Conservation (phyloP, 2,113 vertebrate genomes). For the Dipodomys merriami region DNA sequence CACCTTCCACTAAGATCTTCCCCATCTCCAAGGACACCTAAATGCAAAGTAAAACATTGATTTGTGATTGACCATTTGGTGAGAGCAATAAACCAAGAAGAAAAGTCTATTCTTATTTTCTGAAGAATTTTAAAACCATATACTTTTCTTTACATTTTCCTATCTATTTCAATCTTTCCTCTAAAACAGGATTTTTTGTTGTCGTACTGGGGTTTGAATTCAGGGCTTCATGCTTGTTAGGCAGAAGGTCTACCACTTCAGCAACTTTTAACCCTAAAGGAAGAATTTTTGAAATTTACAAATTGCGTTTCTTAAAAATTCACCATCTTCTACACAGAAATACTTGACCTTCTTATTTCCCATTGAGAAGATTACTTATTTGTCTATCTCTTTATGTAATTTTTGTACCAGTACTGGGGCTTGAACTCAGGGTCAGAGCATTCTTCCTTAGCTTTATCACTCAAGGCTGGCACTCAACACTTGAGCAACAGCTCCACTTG, state of each 20-base stretch:
- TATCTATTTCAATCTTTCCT: neutral
- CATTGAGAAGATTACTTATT: neutral
- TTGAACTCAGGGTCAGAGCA: no score
- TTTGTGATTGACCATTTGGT: neutral
- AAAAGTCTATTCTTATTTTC: neutral
- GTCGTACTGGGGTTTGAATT: no score
- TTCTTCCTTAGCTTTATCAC: no score
- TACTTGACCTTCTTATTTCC: neutral
- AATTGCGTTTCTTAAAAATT: neutral
- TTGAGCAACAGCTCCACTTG: no score
- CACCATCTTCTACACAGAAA: neutral
- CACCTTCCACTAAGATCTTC: conserved; percentile 97
- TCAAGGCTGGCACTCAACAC: no score
- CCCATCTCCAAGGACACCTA: conserved; percentile 98
- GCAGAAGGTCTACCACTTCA: no score
- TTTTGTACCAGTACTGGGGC: no score
- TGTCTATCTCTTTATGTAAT: no score
- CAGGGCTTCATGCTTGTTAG: no score
- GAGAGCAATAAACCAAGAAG: neutral
- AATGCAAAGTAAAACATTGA: neutral
- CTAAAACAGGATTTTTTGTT: neutral
- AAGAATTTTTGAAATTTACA: conserved; percentile 25
- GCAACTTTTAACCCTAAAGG: neutral
- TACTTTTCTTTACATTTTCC: conserved; percentile 21
- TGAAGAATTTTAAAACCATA: neutral